phyloP scores from a whole-genome alignment of 1,140 invertebrate species.

The Stegodyphus mimosarum region DNA sequence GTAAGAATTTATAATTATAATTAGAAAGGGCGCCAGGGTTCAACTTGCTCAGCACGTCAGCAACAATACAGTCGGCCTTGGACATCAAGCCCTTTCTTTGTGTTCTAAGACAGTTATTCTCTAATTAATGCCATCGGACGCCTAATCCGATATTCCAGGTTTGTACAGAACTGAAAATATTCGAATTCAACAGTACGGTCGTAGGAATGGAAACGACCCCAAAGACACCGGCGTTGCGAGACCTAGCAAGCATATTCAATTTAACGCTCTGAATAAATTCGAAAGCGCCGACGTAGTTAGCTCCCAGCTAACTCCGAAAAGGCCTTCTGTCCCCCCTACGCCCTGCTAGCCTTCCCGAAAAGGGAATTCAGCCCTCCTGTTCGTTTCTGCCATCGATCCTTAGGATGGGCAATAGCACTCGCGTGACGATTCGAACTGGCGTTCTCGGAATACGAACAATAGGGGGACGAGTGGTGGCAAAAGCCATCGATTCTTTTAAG shows the following conservation, averaged over 20 bases:
- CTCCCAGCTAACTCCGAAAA: slow-evolving; percentile 39
- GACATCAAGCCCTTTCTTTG: too few species aligned
- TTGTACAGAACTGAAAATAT: not conserved
- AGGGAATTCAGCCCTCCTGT: not conserved
- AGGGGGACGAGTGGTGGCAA: slow-evolving; percentile 23
- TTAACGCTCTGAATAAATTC: slow-evolving; percentile 48
- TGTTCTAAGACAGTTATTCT: too few species aligned
- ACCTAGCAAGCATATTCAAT: slow-evolving; percentile 16
- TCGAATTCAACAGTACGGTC: not conserved
- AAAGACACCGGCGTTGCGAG: not conserved
- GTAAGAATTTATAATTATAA: too few species aligned
- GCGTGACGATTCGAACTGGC: slow-evolving; percentile 31
- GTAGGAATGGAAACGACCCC: slow-evolving; percentile 21
- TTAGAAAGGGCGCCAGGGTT: too few species aligned
- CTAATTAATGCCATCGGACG: too few species aligned
- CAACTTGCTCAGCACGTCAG: too few species aligned
- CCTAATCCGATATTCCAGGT: too few species aligned
- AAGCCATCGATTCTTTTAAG: slow-evolving; percentile 26
- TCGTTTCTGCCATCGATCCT: slow-evolving; percentile 39
- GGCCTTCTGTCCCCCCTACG: not conserved
- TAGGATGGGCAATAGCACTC: not conserved
- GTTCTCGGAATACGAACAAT: slow-evolving; percentile 42
- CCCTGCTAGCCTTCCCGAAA: not conserved
- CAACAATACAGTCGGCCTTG: too few species aligned
- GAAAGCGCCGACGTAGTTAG: slow-evolving; percentile 38